Evolutionary conservation across 2,888 invertebrate genomes (phyloP).

Genomic region (Acronicta leporina): DNA sequence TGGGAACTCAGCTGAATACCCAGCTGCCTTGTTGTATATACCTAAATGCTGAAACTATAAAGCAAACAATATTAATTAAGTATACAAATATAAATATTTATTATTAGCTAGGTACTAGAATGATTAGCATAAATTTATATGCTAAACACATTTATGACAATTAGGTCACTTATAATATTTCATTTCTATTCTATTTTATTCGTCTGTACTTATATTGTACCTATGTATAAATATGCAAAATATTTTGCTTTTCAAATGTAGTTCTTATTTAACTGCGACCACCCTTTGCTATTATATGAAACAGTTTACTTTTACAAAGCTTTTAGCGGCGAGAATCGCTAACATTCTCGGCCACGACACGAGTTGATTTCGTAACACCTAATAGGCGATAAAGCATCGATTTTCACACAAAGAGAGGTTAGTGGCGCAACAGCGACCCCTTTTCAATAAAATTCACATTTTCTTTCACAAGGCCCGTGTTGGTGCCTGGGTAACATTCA

Average conservation of each 20-base stretch:
- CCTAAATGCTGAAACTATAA: background rate
- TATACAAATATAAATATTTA: too few relatives aligned
- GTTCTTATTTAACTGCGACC: background rate
- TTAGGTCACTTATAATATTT: too few relatives aligned
- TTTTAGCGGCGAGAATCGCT: slow-evolving; percentile 57
- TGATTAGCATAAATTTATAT: too few relatives aligned
- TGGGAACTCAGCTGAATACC: background rate
- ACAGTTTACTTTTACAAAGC: slow-evolving; percentile 61
- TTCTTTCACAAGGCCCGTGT: slow-evolving; percentile 81
- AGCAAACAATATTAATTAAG: too few relatives aligned
- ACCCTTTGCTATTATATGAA: slow-evolving; percentile 5
- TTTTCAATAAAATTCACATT: slow-evolving; percentile 86
- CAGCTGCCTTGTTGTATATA: slow-evolving; percentile 1
- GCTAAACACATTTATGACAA: too few relatives aligned
- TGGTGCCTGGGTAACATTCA: slow-evolving; percentile 82
- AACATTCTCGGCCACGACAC: slow-evolving; percentile 59
- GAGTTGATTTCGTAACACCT: slow-evolving; percentile 71
- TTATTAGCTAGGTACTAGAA: too few relatives aligned
- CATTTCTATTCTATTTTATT: too few relatives aligned
- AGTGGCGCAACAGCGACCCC: slow-evolving; percentile 75
- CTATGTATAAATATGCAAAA: too few relatives aligned
- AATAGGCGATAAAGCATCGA: slow-evolving; percentile 76
- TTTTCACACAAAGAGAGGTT: slow-evolving; percentile 76
- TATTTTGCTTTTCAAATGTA: too few relatives aligned
- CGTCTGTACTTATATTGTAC: too few relatives aligned